phyloP scores from a whole-genome alignment of 1,140 invertebrate species.

The Drosophila athabasca region DNA sequence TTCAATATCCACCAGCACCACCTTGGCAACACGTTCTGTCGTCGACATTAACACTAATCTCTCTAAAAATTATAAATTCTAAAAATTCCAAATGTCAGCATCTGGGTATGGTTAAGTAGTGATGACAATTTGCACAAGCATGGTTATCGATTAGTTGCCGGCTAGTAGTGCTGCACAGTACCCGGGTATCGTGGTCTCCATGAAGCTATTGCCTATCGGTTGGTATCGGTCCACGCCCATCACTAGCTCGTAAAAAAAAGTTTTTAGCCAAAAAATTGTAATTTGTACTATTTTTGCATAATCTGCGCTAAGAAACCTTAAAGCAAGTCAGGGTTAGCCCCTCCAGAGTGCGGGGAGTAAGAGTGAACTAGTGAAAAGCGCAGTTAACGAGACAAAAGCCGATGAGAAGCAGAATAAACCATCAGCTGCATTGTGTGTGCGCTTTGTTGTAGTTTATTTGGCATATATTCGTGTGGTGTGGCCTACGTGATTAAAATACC shows the following conservation, averaged over 20 bases:
- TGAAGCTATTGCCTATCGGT: no score
- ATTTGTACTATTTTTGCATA: conserved; percentile 7
- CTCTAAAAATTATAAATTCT: not conserved
- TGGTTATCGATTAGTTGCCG: conserved; percentile 1
- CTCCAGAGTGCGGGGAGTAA: not conserved
- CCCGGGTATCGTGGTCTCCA: not conserved
- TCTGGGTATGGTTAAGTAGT: conserved; percentile 29
- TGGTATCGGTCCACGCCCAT: conserved; percentile 25
- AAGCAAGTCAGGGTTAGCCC: not conserved
- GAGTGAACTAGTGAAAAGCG: no score
- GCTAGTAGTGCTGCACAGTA: conserved; percentile 10
- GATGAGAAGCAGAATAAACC: conserved; percentile 27
- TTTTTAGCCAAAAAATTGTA: conserved; percentile 9
- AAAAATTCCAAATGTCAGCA: conserved; percentile 14
- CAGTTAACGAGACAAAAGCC: not conserved
- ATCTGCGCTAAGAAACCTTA: conserved; percentile 2
- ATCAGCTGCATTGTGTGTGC: conserved; percentile 38
- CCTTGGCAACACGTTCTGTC: conserved; percentile 63
- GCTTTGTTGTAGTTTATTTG: conserved; percentile 60
- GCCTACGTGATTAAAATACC: conserved; percentile 79
- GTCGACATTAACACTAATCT: conserved; percentile 16
- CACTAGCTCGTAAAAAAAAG: conserved; percentile 26
- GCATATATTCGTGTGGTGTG: conserved; percentile 47
- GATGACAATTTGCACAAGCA: not conserved
- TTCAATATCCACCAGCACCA: conserved; percentile 90